Evolutionary conservation across 1,140 invertebrate genomes (phyloP).

Genomic region (Planococcus citri): DNA sequence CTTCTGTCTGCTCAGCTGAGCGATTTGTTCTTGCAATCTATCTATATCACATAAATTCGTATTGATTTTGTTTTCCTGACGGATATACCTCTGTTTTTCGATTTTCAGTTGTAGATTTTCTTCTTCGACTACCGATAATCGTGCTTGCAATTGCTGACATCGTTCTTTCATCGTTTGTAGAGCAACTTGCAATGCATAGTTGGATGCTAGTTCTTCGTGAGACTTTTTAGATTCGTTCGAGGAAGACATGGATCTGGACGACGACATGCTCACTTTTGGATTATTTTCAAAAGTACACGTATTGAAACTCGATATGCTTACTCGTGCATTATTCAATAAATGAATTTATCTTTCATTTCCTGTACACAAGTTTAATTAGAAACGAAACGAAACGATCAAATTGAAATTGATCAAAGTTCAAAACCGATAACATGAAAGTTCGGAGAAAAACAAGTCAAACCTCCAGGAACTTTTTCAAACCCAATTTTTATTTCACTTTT

Average conservation of each 20-base stretch:
- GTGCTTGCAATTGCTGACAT: conserved; percentile 54
- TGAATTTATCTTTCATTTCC: too few species aligned
- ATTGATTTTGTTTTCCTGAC: conserved; percentile 24
- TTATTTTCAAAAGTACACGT: not conserved
- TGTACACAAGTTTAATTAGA: too few species aligned
- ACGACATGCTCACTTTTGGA: not conserved
- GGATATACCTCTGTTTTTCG: conserved; percentile 34
- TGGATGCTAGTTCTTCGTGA: conserved; percentile 30
- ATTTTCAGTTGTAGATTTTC: conserved; percentile 54
- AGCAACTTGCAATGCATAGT: conserved; percentile 55
- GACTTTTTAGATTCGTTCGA: not conserved
- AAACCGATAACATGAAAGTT: too few species aligned
- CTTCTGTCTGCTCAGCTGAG: conserved; percentile 47
- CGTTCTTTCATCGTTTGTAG: conserved; percentile 65
- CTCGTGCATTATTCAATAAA: too few species aligned
- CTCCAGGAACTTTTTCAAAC: too few species aligned
- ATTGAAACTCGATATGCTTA: too few species aligned
- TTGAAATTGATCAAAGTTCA: too few species aligned
- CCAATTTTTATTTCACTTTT: too few species aligned
- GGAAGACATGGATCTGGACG: not conserved
- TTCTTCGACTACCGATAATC: conserved; percentile 51
- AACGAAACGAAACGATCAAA: too few species aligned
- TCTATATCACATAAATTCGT: conserved; percentile 24
- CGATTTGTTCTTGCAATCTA: conserved; percentile 27
- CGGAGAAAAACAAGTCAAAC: too few species aligned